These are phyloP conservation scores for Conops quadrifasciatus DNA, from an alignment of 2,888 invertebrate species.

Conservation along the genomic window DNA sequence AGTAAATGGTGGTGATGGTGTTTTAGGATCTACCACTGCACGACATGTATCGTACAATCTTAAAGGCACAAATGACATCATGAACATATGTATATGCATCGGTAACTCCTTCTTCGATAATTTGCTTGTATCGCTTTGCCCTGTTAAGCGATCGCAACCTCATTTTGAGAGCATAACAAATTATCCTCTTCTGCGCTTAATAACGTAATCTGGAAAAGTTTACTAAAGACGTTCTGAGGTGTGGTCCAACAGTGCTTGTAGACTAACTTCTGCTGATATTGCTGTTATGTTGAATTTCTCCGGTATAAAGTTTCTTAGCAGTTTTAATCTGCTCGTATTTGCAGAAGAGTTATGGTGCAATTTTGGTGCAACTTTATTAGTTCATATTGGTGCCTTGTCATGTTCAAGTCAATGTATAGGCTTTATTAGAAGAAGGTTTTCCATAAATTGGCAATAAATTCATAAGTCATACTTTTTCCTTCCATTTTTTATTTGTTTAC, in stretches of 20 bases:
- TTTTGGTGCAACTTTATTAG: neutral
- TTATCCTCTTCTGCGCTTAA: neutral
- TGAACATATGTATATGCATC: constrained; percentile 34
- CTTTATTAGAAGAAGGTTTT: neutral
- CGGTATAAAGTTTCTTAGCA: constrained; percentile 1
- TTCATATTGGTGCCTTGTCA: constrained; percentile 5
- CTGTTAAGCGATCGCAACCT: constrained; percentile 11
- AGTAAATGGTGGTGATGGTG: constrained; percentile 1
- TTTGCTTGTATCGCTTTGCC: constrained; percentile 30
- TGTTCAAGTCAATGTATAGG: neutral
- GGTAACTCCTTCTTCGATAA: constrained; percentile 22
- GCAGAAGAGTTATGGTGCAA: too few species aligned
- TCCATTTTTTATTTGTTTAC: too few species aligned
- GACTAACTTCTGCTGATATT: constrained; percentile 12
- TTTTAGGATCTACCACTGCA: constrained; percentile 3
- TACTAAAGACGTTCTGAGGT: neutral
- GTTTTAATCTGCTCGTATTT: neutral
- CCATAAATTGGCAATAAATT: too few species aligned
- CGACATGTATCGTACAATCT: constrained; percentile 1
- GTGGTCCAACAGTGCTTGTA: constrained; percentile 3
- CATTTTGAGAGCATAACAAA: too few species aligned
- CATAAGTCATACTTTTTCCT: too few species aligned
- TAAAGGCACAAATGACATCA: constrained; percentile 35
- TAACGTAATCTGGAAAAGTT: neutral
- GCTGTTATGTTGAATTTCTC: neutral